Evolutionary conservation across 2,888 invertebrate genomes (phyloP).

Genomic region (Panorpa germanica): DNA sequence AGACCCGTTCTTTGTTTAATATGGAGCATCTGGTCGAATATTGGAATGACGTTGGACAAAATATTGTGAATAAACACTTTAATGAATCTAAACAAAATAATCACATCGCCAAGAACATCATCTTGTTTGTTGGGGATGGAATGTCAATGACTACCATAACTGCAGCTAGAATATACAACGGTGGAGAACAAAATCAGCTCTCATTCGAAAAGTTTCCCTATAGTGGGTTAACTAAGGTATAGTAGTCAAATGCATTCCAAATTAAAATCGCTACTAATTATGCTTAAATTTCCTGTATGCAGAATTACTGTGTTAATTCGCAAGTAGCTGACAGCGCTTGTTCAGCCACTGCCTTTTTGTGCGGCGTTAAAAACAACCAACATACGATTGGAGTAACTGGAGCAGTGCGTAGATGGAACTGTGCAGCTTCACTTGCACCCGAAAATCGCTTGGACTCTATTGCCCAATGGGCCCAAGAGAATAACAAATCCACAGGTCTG

Average conservation of each 20-base stretch:
- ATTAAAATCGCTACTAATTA: not conserved
- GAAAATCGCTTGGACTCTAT: conserved; percentile 44
- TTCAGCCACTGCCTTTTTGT: conserved; percentile 61
- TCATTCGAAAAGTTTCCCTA: conserved; percentile 62
- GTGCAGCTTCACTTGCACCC: conserved; percentile 34
- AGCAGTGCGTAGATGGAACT: conserved; percentile 42
- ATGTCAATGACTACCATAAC: conserved; percentile 73
- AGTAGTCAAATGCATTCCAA: conserved; percentile 1
- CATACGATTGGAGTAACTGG: conserved; percentile 58
- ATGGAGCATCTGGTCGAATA: no score
- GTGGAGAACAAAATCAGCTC: conserved; percentile 56
- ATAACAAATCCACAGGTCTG: conserved; percentile 37
- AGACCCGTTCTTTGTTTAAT: no score
- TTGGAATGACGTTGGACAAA: conserved; percentile 28
- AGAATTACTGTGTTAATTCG: conserved; percentile 61
- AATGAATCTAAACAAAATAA: conserved; percentile 19
- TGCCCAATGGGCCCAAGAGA: conserved; percentile 48
- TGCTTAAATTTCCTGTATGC: no score
- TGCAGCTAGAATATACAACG: conserved; percentile 57
- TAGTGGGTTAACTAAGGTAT: conserved; percentile 56
- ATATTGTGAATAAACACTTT: conserved; percentile 22
- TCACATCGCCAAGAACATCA: conserved; percentile 34
- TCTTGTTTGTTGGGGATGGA: conserved; percentile 63
- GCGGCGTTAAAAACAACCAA: conserved; percentile 61
- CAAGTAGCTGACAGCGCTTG: conserved; percentile 77